Conservation (phyloP, 2,113 vertebrate species). For the Acrocephalus arundinaceus region DNA sequence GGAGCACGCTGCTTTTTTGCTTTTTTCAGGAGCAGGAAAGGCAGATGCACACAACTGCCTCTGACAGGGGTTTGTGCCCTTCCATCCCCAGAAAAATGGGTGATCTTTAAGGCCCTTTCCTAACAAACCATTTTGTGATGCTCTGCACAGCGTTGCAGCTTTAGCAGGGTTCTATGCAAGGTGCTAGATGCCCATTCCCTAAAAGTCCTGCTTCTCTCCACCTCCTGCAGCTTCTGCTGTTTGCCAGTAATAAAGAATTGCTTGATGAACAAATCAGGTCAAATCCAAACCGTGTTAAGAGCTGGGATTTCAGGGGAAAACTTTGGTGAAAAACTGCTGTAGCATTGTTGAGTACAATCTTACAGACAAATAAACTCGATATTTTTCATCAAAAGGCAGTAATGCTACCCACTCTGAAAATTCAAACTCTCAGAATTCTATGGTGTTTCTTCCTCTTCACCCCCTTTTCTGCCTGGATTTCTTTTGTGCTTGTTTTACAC, state of each 20-base stretch:
- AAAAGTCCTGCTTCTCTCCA: not conserved
- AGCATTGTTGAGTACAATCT: not conserved
- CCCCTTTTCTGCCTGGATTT: not conserved
- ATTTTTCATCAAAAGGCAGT: not conserved
- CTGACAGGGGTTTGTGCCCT: not conserved
- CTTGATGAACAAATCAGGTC: not conserved
- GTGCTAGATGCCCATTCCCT: not conserved
- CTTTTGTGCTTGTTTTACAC: not conserved
- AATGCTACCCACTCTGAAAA: not conserved
- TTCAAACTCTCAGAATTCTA: not conserved
- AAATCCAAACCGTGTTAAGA: not conserved
- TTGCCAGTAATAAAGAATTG: not conserved
- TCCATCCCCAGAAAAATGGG: not conserved
- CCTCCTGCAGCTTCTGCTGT: not conserved
- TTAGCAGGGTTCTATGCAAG: not conserved
- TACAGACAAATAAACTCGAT: not conserved
- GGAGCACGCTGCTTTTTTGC: not conserved
- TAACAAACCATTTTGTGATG: not conserved
- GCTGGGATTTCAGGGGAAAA: not conserved
- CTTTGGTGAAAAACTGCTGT: not conserved
- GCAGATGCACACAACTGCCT: rapidly evolving
- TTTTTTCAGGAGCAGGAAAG: not conserved
- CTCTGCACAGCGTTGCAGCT: rapidly evolving
- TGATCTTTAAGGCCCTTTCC: not conserved
- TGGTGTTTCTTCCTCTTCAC: not conserved